Conservation (phyloP, 2,888 invertebrate species). For the Chironomus tentans region DNA sequence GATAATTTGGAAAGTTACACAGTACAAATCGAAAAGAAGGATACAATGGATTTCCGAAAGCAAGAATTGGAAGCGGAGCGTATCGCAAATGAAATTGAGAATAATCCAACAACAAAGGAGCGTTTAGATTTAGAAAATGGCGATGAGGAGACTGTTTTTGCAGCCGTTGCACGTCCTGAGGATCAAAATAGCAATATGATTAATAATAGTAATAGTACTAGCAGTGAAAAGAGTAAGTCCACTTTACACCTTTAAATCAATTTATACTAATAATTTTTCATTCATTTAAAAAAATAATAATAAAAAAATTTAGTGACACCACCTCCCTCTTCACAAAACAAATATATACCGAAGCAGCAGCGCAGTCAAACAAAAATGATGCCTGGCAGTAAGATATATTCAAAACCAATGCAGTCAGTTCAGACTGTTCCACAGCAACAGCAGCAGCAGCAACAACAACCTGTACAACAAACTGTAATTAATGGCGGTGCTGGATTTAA, state of each 20-base stretch:
- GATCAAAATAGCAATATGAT: slow-evolving; percentile 28
- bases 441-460: slow-evolving; percentile 8
- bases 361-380: slow-evolving; percentile 2
- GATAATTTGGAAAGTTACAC: slow-evolving; percentile 89
- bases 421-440: not conserved
- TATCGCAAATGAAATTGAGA: slow-evolving; percentile 89
- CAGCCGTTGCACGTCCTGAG: slow-evolving; percentile 61
- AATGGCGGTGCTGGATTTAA: slow-evolving; percentile 30
- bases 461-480: slow-evolving; percentile 8
- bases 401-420: slow-evolving; percentile 3
- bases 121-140: slow-evolving; percentile 85
- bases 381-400: slow-evolving; percentile 3
- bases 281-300: no score
- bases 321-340: slow-evolving; percentile 29
- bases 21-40: slow-evolving; percentile 71
- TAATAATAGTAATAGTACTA: not conserved
- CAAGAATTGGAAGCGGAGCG: slow-evolving; percentile 76
- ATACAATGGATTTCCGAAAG: slow-evolving; percentile 77
- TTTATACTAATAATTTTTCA: no score
- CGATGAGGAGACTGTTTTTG: slow-evolving; percentile 79
- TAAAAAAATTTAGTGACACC: slow-evolving; percentile 34
- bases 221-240: slow-evolving; percentile 27
- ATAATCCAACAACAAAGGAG: slow-evolving; percentile 69
- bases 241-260: no score
- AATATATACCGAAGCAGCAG: slow-evolving; percentile 23